Conservation (phyloP, 2,797 vertebrate species). For the Chaetophractus vellerosus region DNA sequence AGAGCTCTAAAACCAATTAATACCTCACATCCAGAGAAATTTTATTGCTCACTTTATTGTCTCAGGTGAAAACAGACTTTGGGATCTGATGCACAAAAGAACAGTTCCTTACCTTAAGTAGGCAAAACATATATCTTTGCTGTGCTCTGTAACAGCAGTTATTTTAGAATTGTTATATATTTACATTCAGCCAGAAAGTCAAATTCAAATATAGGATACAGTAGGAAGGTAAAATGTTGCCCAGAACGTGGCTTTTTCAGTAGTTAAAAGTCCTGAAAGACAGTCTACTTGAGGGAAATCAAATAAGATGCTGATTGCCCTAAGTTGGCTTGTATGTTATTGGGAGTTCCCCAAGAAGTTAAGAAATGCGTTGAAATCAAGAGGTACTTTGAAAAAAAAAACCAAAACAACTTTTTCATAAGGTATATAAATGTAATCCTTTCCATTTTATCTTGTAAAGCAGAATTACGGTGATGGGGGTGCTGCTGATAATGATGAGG, state of each 20-base stretch:
- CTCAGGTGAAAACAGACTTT: background rate
- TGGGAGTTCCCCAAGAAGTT: background rate
- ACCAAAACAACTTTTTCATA: background rate
- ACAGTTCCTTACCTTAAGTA: background rate
- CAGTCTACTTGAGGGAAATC: background rate
- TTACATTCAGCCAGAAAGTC: slow-evolving; percentile 25
- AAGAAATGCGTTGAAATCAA: slow-evolving; percentile 40
- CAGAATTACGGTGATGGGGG: background rate
- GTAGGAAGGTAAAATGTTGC: background rate
- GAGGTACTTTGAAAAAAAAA: background rate
- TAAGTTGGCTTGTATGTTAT: background rate
- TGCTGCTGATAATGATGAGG: background rate
- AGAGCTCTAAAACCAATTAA: background rate
- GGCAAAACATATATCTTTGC: background rate
- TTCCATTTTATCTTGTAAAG: slow-evolving; percentile 8
- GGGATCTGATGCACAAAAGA: background rate
- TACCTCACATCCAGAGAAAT: background rate
- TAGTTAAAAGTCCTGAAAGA: background rate
- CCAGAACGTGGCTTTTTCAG: background rate
- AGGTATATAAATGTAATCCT: background rate
- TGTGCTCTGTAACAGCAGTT: background rate
- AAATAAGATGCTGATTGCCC: background rate
- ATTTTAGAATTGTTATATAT: slow-evolving; percentile 18
- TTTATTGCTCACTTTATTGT: background rate
- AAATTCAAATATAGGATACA: slow-evolving; percentile 9